Conservation (phyloP, 2,113 vertebrate genomes). For the Pelodiscus sinensis region DNA sequence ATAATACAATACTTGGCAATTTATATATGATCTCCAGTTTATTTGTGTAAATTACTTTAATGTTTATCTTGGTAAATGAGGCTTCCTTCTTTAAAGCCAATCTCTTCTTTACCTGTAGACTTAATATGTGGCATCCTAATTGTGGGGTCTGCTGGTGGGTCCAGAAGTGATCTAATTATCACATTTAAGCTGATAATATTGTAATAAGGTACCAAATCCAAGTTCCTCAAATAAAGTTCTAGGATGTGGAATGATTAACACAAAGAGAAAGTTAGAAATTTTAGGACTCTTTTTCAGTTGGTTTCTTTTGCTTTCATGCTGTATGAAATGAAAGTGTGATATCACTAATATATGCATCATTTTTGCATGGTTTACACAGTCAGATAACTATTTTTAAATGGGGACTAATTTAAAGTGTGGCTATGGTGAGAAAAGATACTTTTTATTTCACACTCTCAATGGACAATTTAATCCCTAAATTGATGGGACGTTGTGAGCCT, state of each 20-base stretch:
- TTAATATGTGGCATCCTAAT: rapidly evolving
- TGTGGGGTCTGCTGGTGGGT: rapidly evolving
- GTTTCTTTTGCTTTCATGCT: background rate
- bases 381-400: background rate
- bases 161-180: background rate
- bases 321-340: background rate
- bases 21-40: background rate
- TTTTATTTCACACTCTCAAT: background rate
- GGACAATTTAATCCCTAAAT: background rate
- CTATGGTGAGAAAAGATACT: background rate
- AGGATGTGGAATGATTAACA: background rate
- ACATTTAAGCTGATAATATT: background rate
- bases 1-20: background rate
- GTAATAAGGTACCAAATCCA: background rate
- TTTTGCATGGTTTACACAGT: background rate
- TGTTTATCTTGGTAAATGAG: background rate
- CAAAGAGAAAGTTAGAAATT: rapidly evolving
- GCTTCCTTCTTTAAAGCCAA: background rate
- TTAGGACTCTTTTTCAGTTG: background rate
- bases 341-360: rapidly evolving
- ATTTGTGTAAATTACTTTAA: background rate
- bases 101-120: background rate
- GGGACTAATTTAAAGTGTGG: background rate
- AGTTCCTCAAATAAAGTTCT: background rate
- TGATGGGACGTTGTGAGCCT: background rate